These are phyloP conservation scores for Cenopis cana DNA, from an alignment of 2,888 invertebrate genomes.

Conservation along the genomic window DNA sequence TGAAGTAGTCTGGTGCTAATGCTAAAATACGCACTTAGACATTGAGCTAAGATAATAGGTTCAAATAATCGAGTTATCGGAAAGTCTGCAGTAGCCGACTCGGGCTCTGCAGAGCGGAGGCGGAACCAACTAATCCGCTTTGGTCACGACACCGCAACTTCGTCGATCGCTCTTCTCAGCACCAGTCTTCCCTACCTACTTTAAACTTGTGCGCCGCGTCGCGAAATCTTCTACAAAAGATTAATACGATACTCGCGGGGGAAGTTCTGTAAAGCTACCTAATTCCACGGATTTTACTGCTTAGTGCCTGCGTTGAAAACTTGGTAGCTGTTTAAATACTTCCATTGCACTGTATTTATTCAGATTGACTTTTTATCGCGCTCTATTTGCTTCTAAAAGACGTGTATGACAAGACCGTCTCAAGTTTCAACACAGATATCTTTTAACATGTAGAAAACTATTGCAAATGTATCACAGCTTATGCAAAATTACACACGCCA, in stretches of 20 bases:
- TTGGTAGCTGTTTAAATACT: conserved; percentile 21
- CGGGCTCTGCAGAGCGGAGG: conserved; percentile 48
- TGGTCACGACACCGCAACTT: conserved; percentile 68
- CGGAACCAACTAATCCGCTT: conserved; percentile 67
- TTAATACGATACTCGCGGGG: conserved; percentile 67
- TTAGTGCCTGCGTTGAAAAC: neutral
- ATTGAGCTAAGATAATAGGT: conserved; percentile 21
- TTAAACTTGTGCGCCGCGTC: conserved; percentile 66
- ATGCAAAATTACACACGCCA: neutral
- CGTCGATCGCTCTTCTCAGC: conserved; percentile 65
- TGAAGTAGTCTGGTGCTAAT: neutral
- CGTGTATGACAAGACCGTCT: neutral
- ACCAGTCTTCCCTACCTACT: conserved; percentile 64
- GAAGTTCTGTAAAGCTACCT: conserved; percentile 48
- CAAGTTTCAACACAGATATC: neutral
- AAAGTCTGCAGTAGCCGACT: conserved; percentile 12
- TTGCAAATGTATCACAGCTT: neutral
- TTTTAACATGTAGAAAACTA: neutral
- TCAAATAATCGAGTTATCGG: conserved; percentile 31
- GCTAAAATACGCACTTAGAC: conserved; percentile 8
- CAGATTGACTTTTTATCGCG: neutral
- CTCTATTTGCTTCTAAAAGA: neutral
- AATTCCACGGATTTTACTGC: conserved; percentile 12
- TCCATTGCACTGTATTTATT: neutral
- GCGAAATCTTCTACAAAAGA: conserved; percentile 58